Conservation (phyloP, 2,797 vertebrate species). For the Onychomys leucogaster region DNA sequence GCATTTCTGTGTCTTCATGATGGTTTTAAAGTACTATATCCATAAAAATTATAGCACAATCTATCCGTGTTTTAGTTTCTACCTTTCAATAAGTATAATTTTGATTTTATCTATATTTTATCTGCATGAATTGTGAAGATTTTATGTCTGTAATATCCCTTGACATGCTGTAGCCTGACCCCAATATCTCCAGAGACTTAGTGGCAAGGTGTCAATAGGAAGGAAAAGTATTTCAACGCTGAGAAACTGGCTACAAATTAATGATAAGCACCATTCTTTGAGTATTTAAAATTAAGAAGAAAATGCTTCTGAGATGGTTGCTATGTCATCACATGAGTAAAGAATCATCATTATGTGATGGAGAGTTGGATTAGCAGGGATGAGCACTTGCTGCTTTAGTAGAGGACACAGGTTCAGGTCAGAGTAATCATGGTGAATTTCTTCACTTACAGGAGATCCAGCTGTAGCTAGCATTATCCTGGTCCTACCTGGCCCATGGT, state of each 20-base stretch:
- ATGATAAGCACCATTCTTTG: not conserved
- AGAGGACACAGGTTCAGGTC: no score
- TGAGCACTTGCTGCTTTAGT: not conserved
- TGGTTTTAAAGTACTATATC: not conserved
- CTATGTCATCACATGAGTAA: constrained; percentile 55
- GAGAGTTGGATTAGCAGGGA: not conserved
- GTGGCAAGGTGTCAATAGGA: accelerated
- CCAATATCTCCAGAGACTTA: not conserved
- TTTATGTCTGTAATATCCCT: not conserved
- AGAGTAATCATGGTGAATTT: no score
- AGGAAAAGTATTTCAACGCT: not conserved
- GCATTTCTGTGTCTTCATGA: not conserved
- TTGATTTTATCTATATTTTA: not conserved
- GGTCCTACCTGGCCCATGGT: no score
- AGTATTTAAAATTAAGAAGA: not conserved
- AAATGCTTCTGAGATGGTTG: not conserved
- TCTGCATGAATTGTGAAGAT: not conserved
- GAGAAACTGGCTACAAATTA: not conserved
- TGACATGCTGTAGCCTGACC: not conserved
- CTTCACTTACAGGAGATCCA: no score
- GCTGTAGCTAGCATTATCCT: no score
- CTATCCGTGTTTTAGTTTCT: not conserved
- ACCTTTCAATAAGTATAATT: not conserved
- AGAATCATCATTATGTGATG: constrained; percentile 48
- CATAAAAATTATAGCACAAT: not conserved